Evolutionary conservation across 2,797 vertebrate genomes (phyloP).

Genomic region (Hipposideros larvatus): DNA sequence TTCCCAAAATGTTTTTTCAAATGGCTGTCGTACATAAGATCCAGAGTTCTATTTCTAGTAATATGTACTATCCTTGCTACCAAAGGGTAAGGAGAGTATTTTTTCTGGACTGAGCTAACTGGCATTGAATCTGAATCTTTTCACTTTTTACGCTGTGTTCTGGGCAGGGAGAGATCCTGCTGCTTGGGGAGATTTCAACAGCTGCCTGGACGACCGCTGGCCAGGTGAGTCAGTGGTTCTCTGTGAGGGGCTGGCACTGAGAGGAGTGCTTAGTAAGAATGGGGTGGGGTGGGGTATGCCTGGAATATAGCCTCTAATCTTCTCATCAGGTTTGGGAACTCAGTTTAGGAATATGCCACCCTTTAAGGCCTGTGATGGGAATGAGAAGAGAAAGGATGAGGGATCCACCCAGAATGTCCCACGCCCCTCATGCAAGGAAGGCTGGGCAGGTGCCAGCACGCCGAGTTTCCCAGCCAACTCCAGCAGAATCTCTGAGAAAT

Average conservation of each 20-base stretch:
- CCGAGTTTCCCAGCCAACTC: not conserved
- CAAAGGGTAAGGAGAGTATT: not conserved
- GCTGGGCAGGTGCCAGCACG: not conserved
- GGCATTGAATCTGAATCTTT: not conserved
- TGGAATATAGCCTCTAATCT: not conserved
- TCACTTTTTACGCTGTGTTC: not conserved
- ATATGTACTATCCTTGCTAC: not conserved
- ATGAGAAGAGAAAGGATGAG: not conserved
- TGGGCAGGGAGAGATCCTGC: not conserved
- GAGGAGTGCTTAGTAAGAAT: not conserved
- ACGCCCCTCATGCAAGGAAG: fast-evolving
- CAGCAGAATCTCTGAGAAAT: not conserved
- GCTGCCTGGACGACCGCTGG: not conserved
- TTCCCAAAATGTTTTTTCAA: not conserved
- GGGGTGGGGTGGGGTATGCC: not conserved
- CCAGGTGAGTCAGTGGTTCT: not conserved
- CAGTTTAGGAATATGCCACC: not conserved
- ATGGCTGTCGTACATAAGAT: not conserved
- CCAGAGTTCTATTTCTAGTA: not conserved
- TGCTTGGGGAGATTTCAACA: not conserved
- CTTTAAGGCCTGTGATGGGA: not conserved
- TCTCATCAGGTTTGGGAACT: not conserved
- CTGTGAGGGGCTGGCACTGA: not conserved
- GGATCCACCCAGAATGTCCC: not conserved
- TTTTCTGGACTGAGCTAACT: not conserved